A percentile compares a stretch with the other conserved stretches of the same genome.
phyloP scores from a whole-genome alignment of 2,888 invertebrate genomes.

The Netelia inedita region DNA sequence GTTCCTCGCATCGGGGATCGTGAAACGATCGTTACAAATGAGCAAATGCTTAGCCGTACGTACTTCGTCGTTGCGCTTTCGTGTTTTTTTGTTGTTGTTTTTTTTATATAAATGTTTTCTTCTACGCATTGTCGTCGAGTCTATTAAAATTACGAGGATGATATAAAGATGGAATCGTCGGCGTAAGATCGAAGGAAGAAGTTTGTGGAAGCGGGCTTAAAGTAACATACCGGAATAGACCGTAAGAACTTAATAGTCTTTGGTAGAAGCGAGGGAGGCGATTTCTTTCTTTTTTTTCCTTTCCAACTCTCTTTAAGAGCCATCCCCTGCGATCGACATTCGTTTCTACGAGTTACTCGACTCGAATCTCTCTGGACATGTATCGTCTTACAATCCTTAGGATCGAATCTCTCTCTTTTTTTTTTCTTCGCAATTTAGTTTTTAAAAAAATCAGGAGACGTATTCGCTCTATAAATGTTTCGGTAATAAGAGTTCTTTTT shows the following conservation, averaged over 20 bases:
- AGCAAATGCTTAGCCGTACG: slow-evolving; percentile 19
- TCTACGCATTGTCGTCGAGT: not conserved
- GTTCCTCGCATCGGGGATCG: not conserved
- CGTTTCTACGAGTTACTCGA: slow-evolving; percentile 56
- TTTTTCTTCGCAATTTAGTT: not conserved
- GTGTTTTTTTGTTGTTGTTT: not conserved
- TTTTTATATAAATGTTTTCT: too few species aligned
- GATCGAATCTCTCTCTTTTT: not conserved
- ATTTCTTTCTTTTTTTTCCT: not conserved
- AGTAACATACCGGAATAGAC: slow-evolving; percentile 53
- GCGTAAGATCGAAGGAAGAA: slow-evolving; percentile 70
- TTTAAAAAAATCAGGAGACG: slow-evolving; percentile 3
- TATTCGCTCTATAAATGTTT: slow-evolving; percentile 15
- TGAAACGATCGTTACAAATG: slow-evolving; percentile 32
- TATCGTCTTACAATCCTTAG: slow-evolving; percentile 21
- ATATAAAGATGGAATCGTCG: not conserved
- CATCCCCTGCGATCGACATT: slow-evolving; percentile 53
- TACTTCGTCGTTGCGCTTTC: not conserved
- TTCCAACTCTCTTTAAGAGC: not conserved
- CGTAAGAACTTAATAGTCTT: slow-evolving; percentile 62
- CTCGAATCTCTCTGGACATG: slow-evolving; percentile 32
- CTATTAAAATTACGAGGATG: not conserved
- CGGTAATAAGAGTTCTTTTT: not conserved
- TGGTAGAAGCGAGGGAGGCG: slow-evolving; percentile 55
- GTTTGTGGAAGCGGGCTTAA: slow-evolving; percentile 63